phyloP scores from a whole-genome alignment of 2,888 invertebrate species.

The Heliconius hortense region DNA sequence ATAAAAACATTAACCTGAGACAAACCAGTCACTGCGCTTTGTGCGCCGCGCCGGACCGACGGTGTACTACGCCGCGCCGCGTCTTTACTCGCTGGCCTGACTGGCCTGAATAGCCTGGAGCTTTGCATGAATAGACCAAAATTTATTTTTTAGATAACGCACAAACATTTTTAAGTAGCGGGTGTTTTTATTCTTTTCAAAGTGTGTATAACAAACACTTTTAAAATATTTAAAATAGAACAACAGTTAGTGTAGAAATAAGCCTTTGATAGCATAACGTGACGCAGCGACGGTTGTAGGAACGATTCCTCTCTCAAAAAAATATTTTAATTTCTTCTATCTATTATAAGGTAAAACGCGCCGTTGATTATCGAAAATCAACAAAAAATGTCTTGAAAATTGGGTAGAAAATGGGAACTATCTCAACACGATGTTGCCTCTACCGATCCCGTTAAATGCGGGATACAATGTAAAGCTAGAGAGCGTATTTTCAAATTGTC shows the following conservation, averaged over 20 bases:
- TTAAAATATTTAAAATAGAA: not conserved
- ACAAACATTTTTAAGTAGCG: not conserved
- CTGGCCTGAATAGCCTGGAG: not conserved
- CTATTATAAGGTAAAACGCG: not conserved
- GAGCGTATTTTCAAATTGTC: not conserved
- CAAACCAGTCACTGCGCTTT: conserved; percentile 69
- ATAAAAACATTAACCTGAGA: conserved; percentile 76
- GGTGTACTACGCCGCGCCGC: not conserved
- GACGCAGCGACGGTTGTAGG: not conserved
- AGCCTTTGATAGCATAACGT: not conserved
- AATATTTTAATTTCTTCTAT: not conserved
- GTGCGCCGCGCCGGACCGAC: conserved; percentile 39
- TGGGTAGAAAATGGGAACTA: not conserved
- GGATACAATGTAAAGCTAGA: conserved; percentile 4
- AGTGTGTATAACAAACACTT: not conserved
- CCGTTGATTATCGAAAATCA: not conserved
- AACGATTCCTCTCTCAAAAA: not conserved
- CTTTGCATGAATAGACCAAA: not conserved
- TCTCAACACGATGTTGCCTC: not conserved
- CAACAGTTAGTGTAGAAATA: not conserved
- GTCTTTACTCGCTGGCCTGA: not conserved
- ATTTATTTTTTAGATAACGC: not conserved
- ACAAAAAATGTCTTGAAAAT: not conserved
- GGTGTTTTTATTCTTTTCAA: not conserved
- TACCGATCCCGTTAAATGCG: not conserved